Conservation (phyloP, 2,113 vertebrate species). For the Daboia siamensis region DNA sequence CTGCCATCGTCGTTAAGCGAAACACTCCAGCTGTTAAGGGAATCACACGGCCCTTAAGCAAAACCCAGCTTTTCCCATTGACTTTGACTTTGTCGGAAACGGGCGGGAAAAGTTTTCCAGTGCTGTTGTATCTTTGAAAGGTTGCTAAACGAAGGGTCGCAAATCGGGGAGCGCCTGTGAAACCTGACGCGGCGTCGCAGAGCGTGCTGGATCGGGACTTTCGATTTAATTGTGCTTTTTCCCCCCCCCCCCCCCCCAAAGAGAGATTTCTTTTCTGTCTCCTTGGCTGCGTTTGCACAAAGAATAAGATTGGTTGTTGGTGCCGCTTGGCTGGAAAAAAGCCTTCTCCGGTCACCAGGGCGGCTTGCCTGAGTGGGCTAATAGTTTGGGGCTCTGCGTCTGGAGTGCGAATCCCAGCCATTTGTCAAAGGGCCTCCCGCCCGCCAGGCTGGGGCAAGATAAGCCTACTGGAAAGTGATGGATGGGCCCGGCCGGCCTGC, state of each 20-base stretch:
- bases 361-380: background rate
- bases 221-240: background rate
- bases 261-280: background rate
- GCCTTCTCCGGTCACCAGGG: accelerated
- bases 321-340: background rate
- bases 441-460: too few relatives aligned
- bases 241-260: too few relatives aligned
- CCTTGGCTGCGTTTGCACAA: background rate
- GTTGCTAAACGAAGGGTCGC: too few relatives aligned
- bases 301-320: background rate
- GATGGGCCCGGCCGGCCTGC: background rate
- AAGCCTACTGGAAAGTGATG: background rate
- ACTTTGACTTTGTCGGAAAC: too few relatives aligned
- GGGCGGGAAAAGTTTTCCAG: too few relatives aligned
- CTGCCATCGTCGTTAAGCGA: too few relatives aligned
- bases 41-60: too few relatives aligned
- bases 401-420: background rate
- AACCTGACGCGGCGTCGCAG: too few relatives aligned
- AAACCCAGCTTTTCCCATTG: too few relatives aligned
- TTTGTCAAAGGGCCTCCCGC: slow-evolving; percentile 7
- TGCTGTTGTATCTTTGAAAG: too few relatives aligned
- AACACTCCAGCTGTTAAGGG: too few relatives aligned
- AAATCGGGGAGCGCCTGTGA: too few relatives aligned
- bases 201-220: background rate
- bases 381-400: background rate